phyloP scores from a whole-genome alignment of 2,888 invertebrate genomes.

The Podabrus alpinus region DNA sequence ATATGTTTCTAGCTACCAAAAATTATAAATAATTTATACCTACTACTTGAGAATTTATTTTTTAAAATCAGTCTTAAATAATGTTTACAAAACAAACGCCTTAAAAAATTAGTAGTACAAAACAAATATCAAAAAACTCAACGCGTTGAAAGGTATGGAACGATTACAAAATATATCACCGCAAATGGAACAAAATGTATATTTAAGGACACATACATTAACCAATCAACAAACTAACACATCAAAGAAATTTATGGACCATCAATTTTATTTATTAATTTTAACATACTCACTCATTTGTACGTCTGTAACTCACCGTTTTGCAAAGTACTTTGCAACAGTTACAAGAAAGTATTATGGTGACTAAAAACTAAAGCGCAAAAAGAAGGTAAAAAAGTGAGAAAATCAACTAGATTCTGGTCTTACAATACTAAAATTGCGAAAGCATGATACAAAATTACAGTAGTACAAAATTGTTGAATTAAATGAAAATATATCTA shows the following conservation, averaged over 20 bases:
- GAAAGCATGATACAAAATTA: neutral
- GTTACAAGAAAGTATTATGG: neutral
- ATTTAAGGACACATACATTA: neutral
- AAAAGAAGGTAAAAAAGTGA: neutral
- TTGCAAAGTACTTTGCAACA: neutral
- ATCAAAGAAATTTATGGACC: neutral
- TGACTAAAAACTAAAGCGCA: neutral
- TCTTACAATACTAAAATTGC: neutral
- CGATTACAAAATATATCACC: slow-evolving; percentile 17
- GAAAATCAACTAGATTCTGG: neutral
- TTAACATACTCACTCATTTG: neutral
- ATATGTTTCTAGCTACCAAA: slow-evolving; percentile 20
- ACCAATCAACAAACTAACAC: neutral
- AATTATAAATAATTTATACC: slow-evolving; percentile 15
- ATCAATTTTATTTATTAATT: neutral
- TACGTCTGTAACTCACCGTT: neutral
- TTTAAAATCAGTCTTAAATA: slow-evolving; percentile 18
- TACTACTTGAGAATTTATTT: slow-evolving; percentile 15
- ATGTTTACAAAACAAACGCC: slow-evolving; percentile 11
- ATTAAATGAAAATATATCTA: slow-evolving; percentile 4
- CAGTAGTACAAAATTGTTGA: neutral
- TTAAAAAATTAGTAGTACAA: slow-evolving; percentile 1
- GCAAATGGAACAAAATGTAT: slow-evolving; percentile 8
- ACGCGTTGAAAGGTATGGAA: slow-evolving; percentile 11
- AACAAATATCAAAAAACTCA: slow-evolving; percentile 3